Percentiles rank a stretch among this genome's conserved stretches.
phyloP scores from a whole-genome alignment of 1,140 invertebrate species.

The Drosophila malerkotliana region DNA sequence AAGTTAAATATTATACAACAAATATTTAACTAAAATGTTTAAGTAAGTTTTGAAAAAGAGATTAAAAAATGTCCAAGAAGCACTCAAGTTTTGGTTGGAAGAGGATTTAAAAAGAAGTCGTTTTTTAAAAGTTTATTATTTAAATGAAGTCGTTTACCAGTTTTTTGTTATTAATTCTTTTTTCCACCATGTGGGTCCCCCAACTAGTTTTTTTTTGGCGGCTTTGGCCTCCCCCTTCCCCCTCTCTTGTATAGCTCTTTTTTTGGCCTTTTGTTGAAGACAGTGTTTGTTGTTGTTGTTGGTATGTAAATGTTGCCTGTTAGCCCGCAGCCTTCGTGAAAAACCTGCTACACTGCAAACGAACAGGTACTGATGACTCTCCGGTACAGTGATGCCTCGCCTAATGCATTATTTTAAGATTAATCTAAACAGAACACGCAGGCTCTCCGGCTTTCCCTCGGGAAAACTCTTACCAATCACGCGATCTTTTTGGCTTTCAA shows the following conservation, averaged over 20 bases:
- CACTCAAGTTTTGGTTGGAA: background rate
- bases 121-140: background rate
- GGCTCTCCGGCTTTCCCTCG: slow-evolving; percentile 57
- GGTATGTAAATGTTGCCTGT: slow-evolving; percentile 49
- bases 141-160: background rate
- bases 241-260: background rate
- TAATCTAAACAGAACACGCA: slow-evolving; percentile 38
- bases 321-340: slow-evolving; percentile 18
- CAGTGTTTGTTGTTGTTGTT: slow-evolving; percentile 2
- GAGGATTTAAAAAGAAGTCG: background rate
- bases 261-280: slow-evolving; percentile 42
- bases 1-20: background rate
- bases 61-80: background rate
- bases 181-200: slow-evolving; percentile 14
- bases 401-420: slow-evolving; percentile 48
- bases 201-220: slow-evolving; percentile 6
- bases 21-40: background rate
- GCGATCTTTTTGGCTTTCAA: slow-evolving; percentile 31
- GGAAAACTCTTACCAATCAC: slow-evolving; percentile 48
- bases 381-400: slow-evolving; percentile 24
- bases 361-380: slow-evolving; percentile 3
- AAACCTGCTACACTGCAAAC: slow-evolving; percentile 16
- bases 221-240: background rate
- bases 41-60: background rate
- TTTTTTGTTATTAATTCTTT: slow-evolving; percentile 3